Base-by-base conservation (phyloP, 2,113 vertebrate genomes). In the Shinisaurus crocodilurus region DNA sequence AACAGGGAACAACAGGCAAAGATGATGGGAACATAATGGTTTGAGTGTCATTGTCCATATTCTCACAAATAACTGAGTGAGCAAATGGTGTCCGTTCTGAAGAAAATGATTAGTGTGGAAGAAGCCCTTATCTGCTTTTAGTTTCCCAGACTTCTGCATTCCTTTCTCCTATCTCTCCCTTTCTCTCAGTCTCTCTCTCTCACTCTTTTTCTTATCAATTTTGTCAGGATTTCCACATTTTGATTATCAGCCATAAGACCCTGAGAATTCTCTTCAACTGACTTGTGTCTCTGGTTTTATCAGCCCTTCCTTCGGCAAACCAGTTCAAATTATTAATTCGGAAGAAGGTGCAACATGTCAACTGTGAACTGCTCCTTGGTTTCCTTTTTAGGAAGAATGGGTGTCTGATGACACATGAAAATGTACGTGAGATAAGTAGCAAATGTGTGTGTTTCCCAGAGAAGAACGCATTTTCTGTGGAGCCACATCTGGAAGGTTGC, bases 61-160 rank as follows among this genome's bases (percentile, higher is more conserved):
- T 82, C 80, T 82, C 50, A 82, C 45, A 50, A n/a, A 85, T 57
- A 57, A 86, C 32, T 72, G 69, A 29, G 85, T 86, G 48, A 86
- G 45, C 65, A 69, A 70, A 72, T 54, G n/a, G 48, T 57, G n/a
- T 74, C 85, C 57, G 10, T 85, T 34, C 40, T 48, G 50, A 86
- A 74, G 69, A 75, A 57, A 86, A 54, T 57, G 69, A 74, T 86
- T 85, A 85, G 48, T 57, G 34, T 57, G 50, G 80, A 37, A 40
- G 45, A 34, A 86, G 48, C 20, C 34, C 15, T 86, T 74, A 86
- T 74, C 48, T 15, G 34, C 23, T 74, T 74, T 5, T 23, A 74
- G 34, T 86, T 86, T 74, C 69, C 48, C 70, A 86, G 45, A 27
- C 23, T 86, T 74, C 20, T 13, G 16, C n/a, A n/a, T 86, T 86